Conservation (phyloP, 1,140 invertebrate species). For the Drosophila willistoni region DNA sequence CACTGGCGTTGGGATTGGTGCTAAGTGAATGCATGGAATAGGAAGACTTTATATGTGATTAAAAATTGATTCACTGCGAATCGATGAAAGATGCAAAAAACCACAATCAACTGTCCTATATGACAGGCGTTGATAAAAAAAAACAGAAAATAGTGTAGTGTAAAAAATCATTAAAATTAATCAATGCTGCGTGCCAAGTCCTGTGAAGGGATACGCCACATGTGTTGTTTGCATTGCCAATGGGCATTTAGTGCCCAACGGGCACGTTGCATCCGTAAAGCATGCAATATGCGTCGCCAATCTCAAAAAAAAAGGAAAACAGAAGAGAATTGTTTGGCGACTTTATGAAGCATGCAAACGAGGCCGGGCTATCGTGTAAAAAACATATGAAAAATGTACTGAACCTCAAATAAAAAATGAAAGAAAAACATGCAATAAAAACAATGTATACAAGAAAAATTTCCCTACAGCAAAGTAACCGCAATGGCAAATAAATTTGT, state of each 20-base stretch:
- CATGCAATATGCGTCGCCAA: conserved; percentile 18
- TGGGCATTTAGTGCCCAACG: conserved; percentile 57
- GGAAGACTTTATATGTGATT: conserved; percentile 60
- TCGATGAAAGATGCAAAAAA: neutral
- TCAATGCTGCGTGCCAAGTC: conserved; percentile 65
- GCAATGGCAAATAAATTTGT: conserved; percentile 78
- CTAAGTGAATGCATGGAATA: too few relatives aligned
- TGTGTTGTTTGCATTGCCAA: conserved; percentile 57
- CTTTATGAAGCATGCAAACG: conserved; percentile 65
- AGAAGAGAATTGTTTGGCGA: conserved; percentile 49
- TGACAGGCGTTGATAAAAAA: conserved; percentile 14
- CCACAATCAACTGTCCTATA: neutral
- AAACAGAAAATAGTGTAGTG: conserved; percentile 39
- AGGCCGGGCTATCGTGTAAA: conserved; percentile 8
- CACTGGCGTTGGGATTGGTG: conserved; percentile 29
- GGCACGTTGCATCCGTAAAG: conserved; percentile 35
- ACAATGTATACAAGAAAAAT: conserved; percentile 22
- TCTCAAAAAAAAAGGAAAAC: conserved; percentile 34
- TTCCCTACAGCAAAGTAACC: conserved; percentile 64
- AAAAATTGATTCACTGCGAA: conserved; percentile 77
- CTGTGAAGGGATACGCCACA: conserved; percentile 29
- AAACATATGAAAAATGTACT: conserved; percentile 69
- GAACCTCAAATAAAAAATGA: conserved; percentile 22
- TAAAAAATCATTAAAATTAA: conserved; percentile 76
- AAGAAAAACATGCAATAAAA: conserved; percentile 17